Base-by-base conservation (phyloP, 2,113 vertebrate species). In the Lampris megalopsis region DNA sequence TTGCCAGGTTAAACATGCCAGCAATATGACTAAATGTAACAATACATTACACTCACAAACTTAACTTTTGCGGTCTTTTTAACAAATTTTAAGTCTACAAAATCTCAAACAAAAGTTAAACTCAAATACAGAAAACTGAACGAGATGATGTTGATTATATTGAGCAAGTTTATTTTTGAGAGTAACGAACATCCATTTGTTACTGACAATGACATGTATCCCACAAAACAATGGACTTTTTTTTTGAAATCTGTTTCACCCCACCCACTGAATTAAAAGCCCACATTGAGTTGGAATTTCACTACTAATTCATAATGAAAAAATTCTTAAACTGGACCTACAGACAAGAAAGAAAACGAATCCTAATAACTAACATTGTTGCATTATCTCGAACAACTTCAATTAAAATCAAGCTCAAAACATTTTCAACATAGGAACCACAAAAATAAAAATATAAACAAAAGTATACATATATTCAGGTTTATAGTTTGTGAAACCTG, bases 351-450 rank as follows among this genome's bases (percentile, higher is more conserved):
- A 24, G 24, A 24, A 24, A 24, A 24, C 24, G 24, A 24, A 24
- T 24, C 24, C 24, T 24, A 24, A 24, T 24, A 24, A 24, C 24
- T 24, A 79, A 79, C 35, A 74, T 49, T 61, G 3, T 71, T 40
- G 35, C 10, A 24, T 50, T 7, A 45, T 79, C 36, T 69, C 56
- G 65, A 79, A 24, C 37, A 67, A 71, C 54, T 62, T 68, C 68
- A 73, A 84, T 65, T 37, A 68, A 70, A 50, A 62, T 60, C 56
- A 2, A 57, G 71, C 57, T 2, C 69, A 79, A 6, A 66, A 68
- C 49, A 65, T 3, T 38, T 58, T 68, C 10, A 82, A 87, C 63
- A 76, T 81, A 75, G 24, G 86, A 89, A 78, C 74, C 73, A 85
- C 84, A 69, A 69, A 1, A 63, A 75, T 62, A 68, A 58, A 37